Evolutionary conservation across 2,888 invertebrate genomes (phyloP).

Genomic region (Agonopterix subpropinquella): DNA sequence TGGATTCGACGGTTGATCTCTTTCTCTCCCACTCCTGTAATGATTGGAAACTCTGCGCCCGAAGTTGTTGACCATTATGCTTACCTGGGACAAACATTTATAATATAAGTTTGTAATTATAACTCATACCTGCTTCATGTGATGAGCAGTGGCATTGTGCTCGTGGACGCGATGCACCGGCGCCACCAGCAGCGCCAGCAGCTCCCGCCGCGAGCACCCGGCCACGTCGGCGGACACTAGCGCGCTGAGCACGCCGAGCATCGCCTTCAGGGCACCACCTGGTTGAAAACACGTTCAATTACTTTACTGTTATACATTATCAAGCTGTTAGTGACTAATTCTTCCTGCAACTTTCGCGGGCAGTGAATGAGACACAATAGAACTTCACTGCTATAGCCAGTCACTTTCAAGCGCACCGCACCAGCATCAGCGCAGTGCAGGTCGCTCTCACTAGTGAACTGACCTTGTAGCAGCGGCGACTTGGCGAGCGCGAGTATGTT

Average conservation of each 20-base stretch:
- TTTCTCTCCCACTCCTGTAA: no score
- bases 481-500: constrained; percentile 91
- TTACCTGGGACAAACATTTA: no score
- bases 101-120: no score
- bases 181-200: constrained; percentile 85
- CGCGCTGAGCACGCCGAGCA: constrained; percentile 95
- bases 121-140: constrained; percentile 73
- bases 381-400: no score
- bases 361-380: no score
- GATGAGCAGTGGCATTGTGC: constrained; percentile 65
- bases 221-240: constrained; percentile 88
- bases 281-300: neutral
- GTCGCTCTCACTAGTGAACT: constrained; percentile 86
- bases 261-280: constrained; percentile 93
- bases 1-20: no score
- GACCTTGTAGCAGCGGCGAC: constrained; percentile 93
- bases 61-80: no score
- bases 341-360: constrained; percentile 43
- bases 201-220: constrained; percentile 86
- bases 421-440: constrained; percentile 88
- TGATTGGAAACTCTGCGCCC: no score
- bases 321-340: no score
- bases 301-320: no score
- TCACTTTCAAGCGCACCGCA: constrained; percentile 87
- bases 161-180: constrained; percentile 76